Conservation (phyloP, 2,113 vertebrate species). For the Elachura formosa region DNA sequence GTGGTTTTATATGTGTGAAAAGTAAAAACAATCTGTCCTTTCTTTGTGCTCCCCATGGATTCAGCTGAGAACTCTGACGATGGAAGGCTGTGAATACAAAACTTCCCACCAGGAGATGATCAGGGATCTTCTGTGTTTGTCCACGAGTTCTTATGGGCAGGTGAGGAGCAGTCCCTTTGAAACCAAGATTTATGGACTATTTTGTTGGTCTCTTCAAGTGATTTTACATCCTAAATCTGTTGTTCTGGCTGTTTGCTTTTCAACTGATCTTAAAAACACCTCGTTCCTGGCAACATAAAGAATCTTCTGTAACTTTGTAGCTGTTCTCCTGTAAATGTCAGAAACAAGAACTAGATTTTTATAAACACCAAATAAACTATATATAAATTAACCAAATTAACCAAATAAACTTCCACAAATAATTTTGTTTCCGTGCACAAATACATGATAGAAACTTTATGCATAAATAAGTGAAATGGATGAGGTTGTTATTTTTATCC, state of each 20-base stretch:
- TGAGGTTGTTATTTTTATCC: background rate
- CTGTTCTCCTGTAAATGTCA: background rate
- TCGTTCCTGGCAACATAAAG: background rate
- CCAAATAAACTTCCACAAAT: too few species aligned
- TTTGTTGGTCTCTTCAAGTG: background rate
- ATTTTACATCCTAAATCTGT: background rate
- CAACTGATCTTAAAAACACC: background rate
- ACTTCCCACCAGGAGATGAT: conserved; percentile 89
- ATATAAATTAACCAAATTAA: too few species aligned
- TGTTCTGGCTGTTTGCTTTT: background rate
- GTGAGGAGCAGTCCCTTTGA: conserved; percentile 57
- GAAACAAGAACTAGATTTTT: background rate
- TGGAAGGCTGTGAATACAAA: conserved; percentile 92
- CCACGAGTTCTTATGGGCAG: conserved; percentile 95
- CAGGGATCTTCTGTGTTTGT: conserved; percentile 88
- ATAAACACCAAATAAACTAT: too few species aligned
- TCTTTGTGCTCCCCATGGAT: conserved; percentile 1
- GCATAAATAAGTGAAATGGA: background rate
- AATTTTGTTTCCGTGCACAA: background rate
- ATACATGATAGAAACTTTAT: background rate
- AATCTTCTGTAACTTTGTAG: background rate
- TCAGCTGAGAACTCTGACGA: conserved; percentile 89
- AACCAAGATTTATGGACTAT: background rate
- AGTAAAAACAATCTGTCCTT: background rate
- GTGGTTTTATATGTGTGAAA: background rate